Conservation (phyloP, 2,888 invertebrate genomes). For the Eupeodes latifasciatus region DNA sequence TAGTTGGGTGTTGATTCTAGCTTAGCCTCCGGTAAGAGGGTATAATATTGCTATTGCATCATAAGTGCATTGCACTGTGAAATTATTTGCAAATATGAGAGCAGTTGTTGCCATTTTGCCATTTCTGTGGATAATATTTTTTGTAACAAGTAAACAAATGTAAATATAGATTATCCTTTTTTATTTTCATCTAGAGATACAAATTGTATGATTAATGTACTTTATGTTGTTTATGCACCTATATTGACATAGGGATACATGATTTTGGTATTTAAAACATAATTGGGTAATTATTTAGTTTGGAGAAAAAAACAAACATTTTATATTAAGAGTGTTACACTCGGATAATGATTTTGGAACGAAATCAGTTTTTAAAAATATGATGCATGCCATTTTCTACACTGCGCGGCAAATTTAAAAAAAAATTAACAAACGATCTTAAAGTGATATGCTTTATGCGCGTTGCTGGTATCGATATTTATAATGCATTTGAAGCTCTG, state of each 20-base stretch:
- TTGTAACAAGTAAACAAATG: constrained; percentile 39
- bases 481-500: no score
- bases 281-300: neutral
- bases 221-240: no score
- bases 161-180: constrained; percentile 48
- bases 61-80: constrained; percentile 7
- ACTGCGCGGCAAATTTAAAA: no score
- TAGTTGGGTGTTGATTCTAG: constrained; percentile 67
- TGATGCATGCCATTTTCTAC: no score
- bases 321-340: neutral
- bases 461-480: no score
- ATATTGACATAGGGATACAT: constrained; percentile 5
- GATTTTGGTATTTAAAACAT: neutral
- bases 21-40: constrained; percentile 40
- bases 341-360: neutral
- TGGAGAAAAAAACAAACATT: neutral
- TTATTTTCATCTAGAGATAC: constrained; percentile 30
- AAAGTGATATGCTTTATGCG: no score
- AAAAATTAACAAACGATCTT: no score
- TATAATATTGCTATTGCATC: constrained; percentile 11
- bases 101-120: neutral
- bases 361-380: no score
- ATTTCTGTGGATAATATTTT: constrained; percentile 40
- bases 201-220: constrained; percentile 18
- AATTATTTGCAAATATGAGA: constrained; percentile 11